Evolutionary conservation across 2,113 vertebrate genomes (phyloP).

Genomic region (Centropus bengalensis): DNA sequence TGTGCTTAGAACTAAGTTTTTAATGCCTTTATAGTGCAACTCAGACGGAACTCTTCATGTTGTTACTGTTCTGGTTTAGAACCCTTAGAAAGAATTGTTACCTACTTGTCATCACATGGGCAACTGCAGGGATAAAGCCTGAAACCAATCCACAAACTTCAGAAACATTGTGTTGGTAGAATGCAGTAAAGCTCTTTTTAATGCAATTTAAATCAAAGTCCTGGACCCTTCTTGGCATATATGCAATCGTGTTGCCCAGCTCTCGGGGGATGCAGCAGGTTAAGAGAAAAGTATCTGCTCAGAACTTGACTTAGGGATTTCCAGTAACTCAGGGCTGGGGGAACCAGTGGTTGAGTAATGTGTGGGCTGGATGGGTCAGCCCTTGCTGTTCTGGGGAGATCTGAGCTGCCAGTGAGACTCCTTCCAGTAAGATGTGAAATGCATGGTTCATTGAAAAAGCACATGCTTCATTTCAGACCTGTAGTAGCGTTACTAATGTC

Average conservation of each 20-base stretch:
- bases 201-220: background rate
- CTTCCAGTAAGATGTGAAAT: background rate
- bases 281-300: background rate
- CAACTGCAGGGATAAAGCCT: background rate
- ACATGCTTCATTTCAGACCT: slow-evolving; percentile 12
- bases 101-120: background rate
- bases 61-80: background rate
- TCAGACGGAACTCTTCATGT: background rate
- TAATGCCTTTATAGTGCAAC: background rate
- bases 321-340: background rate
- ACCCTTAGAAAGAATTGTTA: background rate
- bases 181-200: background rate
- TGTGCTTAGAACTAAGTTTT: background rate
- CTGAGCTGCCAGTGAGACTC: background rate
- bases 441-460: background rate
- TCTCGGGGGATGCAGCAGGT: background rate
- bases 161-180: background rate
- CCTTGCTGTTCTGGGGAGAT: background rate
- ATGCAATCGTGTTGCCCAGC: background rate
- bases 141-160: background rate
- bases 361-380: background rate
- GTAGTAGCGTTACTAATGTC: background rate
- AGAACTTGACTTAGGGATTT: background rate
- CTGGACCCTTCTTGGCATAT: background rate
- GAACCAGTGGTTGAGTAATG: background rate